Conservation (phyloP, 2,888 invertebrate genomes). For the Phaonia tiefii region DNA sequence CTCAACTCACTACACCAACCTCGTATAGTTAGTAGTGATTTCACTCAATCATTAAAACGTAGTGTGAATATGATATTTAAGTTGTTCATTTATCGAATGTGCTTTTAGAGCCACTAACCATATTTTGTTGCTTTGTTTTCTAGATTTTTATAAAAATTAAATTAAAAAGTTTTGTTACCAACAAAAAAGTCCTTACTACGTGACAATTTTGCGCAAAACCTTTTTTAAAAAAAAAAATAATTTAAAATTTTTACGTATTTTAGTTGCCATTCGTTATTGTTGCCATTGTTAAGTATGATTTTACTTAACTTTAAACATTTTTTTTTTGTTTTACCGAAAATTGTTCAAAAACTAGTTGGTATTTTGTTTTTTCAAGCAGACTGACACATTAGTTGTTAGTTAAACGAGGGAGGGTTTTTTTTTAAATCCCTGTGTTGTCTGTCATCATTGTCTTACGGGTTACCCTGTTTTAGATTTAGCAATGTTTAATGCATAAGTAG, state of each 20-base stretch:
- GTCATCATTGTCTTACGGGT: too few species aligned
- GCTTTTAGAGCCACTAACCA: slow-evolving; percentile 63
- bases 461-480: not conserved
- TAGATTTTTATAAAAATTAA: slow-evolving; percentile 16
- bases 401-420: not conserved
- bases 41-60: slow-evolving; percentile 12
- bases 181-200: too few species aligned
- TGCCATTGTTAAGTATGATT: slow-evolving; percentile 15
- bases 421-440: not conserved
- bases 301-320: slow-evolving; percentile 5
- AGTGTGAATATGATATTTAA: slow-evolving; percentile 1
- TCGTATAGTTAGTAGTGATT: not conserved
- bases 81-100: not conserved
- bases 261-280: slow-evolving; percentile 36
- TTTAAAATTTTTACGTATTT: slow-evolving; percentile 62
- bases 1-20: not conserved
- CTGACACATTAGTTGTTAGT: too few species aligned
- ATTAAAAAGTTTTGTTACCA: too few species aligned
- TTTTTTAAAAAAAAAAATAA: not conserved
- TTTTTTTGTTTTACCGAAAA: slow-evolving; percentile 15
- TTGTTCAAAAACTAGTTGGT: slow-evolving; percentile 1
- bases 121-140: slow-evolving; percentile 52
- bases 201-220: too few species aligned
- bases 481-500: not conserved
- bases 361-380: slow-evolving; percentile 17